phyloP scores from a whole-genome alignment of 92 coral and sea anemone species.

The Parazoanthus atlanticus region DNA sequence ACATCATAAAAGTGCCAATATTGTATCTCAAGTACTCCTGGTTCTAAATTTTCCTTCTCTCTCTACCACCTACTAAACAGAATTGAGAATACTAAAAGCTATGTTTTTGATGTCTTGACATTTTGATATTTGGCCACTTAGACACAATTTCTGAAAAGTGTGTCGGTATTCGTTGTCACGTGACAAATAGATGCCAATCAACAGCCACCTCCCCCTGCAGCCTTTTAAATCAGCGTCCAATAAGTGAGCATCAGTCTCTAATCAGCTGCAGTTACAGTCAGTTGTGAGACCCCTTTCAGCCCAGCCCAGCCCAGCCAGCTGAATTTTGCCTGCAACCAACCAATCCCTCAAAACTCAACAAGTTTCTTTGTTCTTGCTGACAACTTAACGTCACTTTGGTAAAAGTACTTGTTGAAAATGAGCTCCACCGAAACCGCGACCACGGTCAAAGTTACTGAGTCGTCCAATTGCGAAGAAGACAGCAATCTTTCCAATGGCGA shows the following conservation, averaged over 20 bases:
- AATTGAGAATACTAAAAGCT: not conserved
- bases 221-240: not conserved
- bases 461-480: not conserved
- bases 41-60: not conserved
- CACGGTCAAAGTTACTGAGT: not conserved
- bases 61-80: not conserved
- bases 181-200: conserved; percentile 5
- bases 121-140: not conserved
- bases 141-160: not conserved
- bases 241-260: not conserved
- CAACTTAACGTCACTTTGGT: not conserved
- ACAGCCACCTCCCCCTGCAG: not conserved
- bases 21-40: not conserved
- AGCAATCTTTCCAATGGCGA: not conserved
- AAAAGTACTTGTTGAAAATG: not conserved
- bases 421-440: not conserved
- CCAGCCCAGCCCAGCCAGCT: conserved; percentile 23
- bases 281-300: conserved; percentile 30
- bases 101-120: not conserved
- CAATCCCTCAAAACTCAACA: not conserved
- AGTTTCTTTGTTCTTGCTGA: not conserved
- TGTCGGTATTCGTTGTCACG: conserved; percentile 18
- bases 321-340: not conserved
- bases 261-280: conserved; percentile 7
- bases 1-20: not conserved